Percentiles rank a stretch among this genome's conserved stretches.
Conservation (phyloP, 2,797 vertebrate genomes). For the Petrocephalus schoutedeni region DNA sequence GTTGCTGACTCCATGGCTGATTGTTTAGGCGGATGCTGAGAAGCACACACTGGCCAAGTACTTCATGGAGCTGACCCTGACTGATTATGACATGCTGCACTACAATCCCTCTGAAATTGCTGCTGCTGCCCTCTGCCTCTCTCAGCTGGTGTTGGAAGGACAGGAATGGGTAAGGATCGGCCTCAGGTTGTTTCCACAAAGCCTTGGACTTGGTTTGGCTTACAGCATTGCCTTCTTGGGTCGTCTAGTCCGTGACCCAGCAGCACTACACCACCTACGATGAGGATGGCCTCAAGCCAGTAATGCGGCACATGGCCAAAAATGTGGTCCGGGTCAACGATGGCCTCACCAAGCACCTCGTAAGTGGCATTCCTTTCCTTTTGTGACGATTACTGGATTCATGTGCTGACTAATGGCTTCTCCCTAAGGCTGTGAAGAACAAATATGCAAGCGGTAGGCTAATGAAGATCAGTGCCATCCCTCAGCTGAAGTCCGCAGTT, state of each 20-base stretch:
- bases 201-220: no score
- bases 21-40: conserved; percentile 69
- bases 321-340: conserved; percentile 59
- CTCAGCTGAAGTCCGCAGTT: conserved; percentile 64
- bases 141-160: conserved; percentile 72
- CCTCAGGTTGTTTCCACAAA: background rate
- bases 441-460: conserved; percentile 82
- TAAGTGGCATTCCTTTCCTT: conserved; percentile 35
- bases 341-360: conserved; percentile 55
- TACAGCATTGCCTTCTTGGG: background rate
- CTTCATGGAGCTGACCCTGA: conserved; percentile 83
- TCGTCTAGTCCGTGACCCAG: conserved; percentile 53
- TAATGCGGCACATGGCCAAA: conserved; percentile 67
- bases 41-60: conserved; percentile 87
- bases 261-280: conserved; percentile 60
- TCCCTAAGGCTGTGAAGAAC: conserved; percentile 73
- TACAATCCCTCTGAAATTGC: conserved; percentile 80
- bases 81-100: conserved; percentile 88
- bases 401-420: background rate
- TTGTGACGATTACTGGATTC: background rate
- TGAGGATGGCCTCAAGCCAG: conserved; percentile 52
- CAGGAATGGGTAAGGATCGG: conserved; percentile 73
- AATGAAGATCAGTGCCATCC: conserved; percentile 74
- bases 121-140: conserved; percentile 76
- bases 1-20: background rate